A percentile compares a stretch with the other conserved stretches of the same genome.
phyloP scores from a whole-genome alignment of 2,888 invertebrate genomes.

The Pristionchus arcanus region DNA sequence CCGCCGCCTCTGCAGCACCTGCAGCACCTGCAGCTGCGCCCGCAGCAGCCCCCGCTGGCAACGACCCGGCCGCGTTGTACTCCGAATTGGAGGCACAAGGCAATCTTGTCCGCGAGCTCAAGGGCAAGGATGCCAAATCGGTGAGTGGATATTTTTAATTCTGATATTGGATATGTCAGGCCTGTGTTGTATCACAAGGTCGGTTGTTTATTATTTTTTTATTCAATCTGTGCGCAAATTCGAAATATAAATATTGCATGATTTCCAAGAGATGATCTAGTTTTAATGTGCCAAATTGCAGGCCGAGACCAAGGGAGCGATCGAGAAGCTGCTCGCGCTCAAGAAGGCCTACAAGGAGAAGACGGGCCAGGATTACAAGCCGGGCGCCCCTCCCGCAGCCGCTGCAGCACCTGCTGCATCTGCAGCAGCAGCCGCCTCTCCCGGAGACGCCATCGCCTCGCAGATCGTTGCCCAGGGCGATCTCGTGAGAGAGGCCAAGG shows the following conservation, averaged over 20 bases:
- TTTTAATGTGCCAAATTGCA: conserved; percentile 57
- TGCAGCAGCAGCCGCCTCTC: neutral
- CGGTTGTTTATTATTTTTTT: neutral
- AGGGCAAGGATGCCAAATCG: conserved; percentile 81
- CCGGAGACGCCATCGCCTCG: neutral
- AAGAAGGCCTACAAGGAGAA: conserved; percentile 87
- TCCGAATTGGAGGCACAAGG: conserved; percentile 81
- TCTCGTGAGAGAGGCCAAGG: conserved; percentile 85
- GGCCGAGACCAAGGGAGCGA: conserved; percentile 82
- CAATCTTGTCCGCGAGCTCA: conserved; percentile 86
- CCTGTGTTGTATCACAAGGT: neutral
- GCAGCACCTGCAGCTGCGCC: neutral
- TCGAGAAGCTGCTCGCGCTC: conserved; percentile 84
- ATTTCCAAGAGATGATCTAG: neutral
- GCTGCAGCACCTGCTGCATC: conserved; percentile 19
- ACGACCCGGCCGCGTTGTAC: neutral
- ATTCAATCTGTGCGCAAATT: neutral
- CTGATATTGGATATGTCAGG: neutral
- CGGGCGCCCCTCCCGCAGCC: conserved; percentile 41
- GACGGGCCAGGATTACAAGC: conserved; percentile 81
- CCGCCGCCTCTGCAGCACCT: conserved; percentile 7
- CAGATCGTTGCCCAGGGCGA: conserved; percentile 83
- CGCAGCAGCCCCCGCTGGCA: conserved; percentile 59
- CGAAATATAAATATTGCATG: neutral
- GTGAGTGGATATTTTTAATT: conserved; percentile 61